Evolutionary conservation across 2,113 vertebrate species (phyloP), one percentile per base, ranked within the genome.

Genomic region (Galbula dea): DNA sequence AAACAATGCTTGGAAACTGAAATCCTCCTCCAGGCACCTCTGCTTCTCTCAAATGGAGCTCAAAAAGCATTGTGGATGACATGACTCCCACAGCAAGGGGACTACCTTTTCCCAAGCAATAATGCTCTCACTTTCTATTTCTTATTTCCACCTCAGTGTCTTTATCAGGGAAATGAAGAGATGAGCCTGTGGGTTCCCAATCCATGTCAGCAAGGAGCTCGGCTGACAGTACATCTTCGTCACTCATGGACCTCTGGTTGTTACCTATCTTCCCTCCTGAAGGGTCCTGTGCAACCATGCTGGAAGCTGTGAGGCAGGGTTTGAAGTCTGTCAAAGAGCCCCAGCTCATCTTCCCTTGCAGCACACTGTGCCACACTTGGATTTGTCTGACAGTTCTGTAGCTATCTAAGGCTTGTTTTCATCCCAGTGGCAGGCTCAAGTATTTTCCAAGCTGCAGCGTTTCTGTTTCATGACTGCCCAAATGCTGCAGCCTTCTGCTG

Each of bases 1-100:
- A 95, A 96, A 94, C 88, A 86, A 72, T 19, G 93, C 93, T 80
- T 75, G 92, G 95, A 97, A 97, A 97, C 92, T 91, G 94, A 97
- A 98, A 97, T 97, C 96, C 94, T 97, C 95, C 94, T 96, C 49
- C 52, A 54, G 1, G 45, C 93, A 88, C 69, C 90, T 82, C 86
- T 78, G 61, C 21, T 24, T 89, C 77, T 77, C 79, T 63, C 69
- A 36, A 39, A 15, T 3, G 37, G 36, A 57, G 81, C 78, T 52
- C 81, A 88, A 67, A 75, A 62, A 81, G 36, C 36, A 19, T 58
- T 46, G 67, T 77, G 87, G 58, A 12, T 62, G 77, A 73, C 20
- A 37, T 59, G 86, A 87, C 83, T 96, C 75, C 67, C 10, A 59
- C 49, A 88, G 76, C 5, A 4, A 2, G 10, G 91, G 71, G 89